Conservation (phyloP, 2,113 vertebrate species). For the Pitta sordida region DNA sequence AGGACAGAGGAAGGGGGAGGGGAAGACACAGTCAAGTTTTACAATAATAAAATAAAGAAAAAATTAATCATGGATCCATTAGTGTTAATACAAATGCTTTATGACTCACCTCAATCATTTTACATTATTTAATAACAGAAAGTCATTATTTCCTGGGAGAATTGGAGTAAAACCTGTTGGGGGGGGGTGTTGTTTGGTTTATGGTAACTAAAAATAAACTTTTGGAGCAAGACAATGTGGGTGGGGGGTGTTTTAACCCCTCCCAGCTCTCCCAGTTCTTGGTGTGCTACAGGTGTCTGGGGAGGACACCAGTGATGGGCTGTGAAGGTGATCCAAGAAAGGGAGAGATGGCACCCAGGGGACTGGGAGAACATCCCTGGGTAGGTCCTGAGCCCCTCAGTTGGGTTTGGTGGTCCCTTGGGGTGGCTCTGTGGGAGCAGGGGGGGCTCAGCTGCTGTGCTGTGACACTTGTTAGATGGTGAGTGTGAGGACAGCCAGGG, state of each 20-base stretch:
- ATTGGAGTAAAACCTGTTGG: background rate
- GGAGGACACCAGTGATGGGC: background rate
- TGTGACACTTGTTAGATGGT: fast-evolving
- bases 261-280: background rate
- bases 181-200: background rate
- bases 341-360: background rate
- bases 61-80: constrained; percentile 61
- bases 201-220: background rate
- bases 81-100: constrained; percentile 61
- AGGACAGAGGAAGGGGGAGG: background rate
- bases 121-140: constrained; percentile 66
- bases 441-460: background rate
- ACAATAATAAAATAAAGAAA: constrained; percentile 53
- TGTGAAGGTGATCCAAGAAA: background rate
- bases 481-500: background rate
- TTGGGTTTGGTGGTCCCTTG: background rate
- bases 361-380: background rate
- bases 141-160: constrained; percentile 55
- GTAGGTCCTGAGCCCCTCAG: too few relatives aligned
- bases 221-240: background rate
- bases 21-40: constrained; percentile 13
- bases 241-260: background rate
- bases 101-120: constrained; percentile 61
- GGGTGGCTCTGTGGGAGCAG: background rate
- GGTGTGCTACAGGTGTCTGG: background rate